These are phyloP conservation scores for Sterrhoptilus dennistouni DNA, from an alignment of 2,113 vertebrate species.

Conservation along the genomic window DNA sequence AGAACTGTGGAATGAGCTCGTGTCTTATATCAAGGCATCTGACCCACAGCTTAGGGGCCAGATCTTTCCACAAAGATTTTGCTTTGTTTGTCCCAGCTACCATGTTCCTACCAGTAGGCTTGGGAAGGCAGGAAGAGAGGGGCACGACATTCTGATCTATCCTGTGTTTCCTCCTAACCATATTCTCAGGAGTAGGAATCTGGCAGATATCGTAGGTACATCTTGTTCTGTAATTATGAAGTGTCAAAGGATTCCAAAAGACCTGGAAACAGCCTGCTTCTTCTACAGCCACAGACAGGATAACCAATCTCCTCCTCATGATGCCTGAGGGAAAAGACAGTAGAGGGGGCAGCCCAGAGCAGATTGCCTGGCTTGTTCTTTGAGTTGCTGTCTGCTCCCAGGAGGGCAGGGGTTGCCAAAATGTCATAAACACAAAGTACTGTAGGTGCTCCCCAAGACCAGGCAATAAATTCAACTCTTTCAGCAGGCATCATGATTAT, in stretches of 20 bases:
- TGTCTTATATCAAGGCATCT: rapidly evolving
- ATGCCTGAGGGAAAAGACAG: neutral
- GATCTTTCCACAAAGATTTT: neutral
- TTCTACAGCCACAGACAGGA: neutral
- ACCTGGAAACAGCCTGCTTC: neutral
- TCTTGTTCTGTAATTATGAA: neutral
- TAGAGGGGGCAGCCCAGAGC: neutral
- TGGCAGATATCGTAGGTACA: neutral
- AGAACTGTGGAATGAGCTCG: neutral
- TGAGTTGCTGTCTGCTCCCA: neutral
- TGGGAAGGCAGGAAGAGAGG: neutral
- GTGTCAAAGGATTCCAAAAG: neutral
- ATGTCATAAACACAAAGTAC: neutral
- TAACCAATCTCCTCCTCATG: neutral
- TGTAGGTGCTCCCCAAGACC: neutral
- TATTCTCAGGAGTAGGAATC: neutral
- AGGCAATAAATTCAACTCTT: neutral
- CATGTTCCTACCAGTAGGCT: neutral
- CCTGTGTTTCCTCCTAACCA: neutral
- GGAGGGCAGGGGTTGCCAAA: neutral
- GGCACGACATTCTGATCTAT: rapidly evolving
- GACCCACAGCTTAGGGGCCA: neutral
- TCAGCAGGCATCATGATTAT: neutral
- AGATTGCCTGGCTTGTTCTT: neutral
- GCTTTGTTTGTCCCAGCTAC: neutral